Percentiles rank a stretch among this genome's conserved stretches.
phyloP scores from a whole-genome alignment of 2,888 invertebrate species.

The Aphodius granarius region DNA sequence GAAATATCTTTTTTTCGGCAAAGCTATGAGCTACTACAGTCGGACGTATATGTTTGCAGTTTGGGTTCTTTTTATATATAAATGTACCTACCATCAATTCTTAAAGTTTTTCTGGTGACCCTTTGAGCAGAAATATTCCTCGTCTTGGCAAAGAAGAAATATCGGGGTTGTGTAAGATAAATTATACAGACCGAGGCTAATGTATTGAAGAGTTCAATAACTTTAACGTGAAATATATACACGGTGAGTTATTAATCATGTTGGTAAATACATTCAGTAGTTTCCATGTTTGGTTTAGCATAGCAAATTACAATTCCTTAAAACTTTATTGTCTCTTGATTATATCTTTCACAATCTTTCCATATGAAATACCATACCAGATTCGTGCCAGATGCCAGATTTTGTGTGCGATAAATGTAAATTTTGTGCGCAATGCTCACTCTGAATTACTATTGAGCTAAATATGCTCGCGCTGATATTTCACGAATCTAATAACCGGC shows the following conservation, averaged over 20 bases:
- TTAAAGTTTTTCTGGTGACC: not conserved
- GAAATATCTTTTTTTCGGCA: not conserved
- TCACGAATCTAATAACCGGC: not conserved
- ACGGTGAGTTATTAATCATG: not conserved
- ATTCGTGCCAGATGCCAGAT: too few species aligned
- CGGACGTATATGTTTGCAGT: not conserved
- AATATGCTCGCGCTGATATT: not conserved
- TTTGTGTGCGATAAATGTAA: not conserved
- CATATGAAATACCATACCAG: not conserved
- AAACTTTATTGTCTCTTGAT: not conserved
- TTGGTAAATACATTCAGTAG: not conserved
- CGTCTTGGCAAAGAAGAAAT: not conserved
- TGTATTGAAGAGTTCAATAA: not conserved
- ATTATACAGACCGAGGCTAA: too few species aligned
- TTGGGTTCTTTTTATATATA: not conserved
- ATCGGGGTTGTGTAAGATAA: not conserved
- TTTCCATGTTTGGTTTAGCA: too few species aligned
- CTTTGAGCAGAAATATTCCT: not conserved
- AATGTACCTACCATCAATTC: not conserved
- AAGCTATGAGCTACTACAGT: not conserved
- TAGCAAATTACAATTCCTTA: too few species aligned
- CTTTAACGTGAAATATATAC: not conserved
- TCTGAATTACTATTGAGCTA: not conserved
- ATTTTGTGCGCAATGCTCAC: not conserved
- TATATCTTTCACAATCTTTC: not conserved